A percentile compares a stretch with the other conserved stretches of the same genome.
Conservation (phyloP, 1,140 invertebrate species). For the Achatina immaculata region DNA sequence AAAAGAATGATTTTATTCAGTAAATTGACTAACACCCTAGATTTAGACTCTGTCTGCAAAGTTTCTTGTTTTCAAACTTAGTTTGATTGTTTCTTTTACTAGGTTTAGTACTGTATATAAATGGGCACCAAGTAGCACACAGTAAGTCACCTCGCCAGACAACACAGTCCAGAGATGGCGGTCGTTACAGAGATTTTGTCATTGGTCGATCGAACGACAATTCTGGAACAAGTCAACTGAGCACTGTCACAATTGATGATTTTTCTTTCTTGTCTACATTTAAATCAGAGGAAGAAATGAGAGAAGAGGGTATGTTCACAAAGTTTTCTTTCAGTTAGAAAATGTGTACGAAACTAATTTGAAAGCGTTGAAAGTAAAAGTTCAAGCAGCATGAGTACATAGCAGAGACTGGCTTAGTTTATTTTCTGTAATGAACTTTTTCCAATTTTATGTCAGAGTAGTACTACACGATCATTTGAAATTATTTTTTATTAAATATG, state of each 20-base stretch:
- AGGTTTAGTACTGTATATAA: conserved; percentile 62
- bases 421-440: too few relatives aligned
- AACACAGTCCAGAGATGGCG: conserved; percentile 15
- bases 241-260: conserved; percentile 65
- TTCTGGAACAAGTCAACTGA: conserved; percentile 41
- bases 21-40: too few relatives aligned
- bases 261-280: conserved; percentile 64
- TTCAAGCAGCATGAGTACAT: too few relatives aligned
- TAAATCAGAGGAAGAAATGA: conserved; percentile 53
- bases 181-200: conserved; percentile 55
- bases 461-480: too few relatives aligned
- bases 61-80: too few relatives aligned
- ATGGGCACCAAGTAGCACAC: conserved; percentile 57
- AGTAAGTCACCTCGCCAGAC: conserved; percentile 39
- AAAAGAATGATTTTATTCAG: too few relatives aligned
- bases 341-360: too few relatives aligned
- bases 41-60: too few relatives aligned
- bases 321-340: not conserved
- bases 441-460: too few relatives aligned
- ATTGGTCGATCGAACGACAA: conserved; percentile 63
- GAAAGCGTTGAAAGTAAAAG: too few relatives aligned
- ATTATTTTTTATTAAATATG: too few relatives aligned
- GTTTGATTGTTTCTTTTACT: not conserved
- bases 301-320: conserved; percentile 57
- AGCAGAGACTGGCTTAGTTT: too few relatives aligned